These are phyloP conservation scores for Salarias fasciatus DNA, from an alignment of 2,797 vertebrate species.

Conservation along the genomic window DNA sequence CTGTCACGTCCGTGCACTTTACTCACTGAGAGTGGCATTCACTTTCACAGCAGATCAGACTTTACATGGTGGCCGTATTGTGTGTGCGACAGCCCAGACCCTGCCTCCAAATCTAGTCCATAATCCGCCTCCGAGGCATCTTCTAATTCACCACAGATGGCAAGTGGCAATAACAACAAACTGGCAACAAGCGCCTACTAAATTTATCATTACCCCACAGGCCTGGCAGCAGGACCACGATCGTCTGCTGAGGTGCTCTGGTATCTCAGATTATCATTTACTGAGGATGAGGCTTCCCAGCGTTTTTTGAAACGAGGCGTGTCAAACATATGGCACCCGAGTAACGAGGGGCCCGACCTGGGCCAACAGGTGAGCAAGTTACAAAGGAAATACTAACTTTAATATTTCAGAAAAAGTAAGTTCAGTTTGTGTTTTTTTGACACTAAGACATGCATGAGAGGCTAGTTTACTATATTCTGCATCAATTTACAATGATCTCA, in stretches of 20 bases:
- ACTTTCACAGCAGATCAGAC: conserved; percentile 2
- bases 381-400: too few species aligned
- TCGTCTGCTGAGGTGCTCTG: conserved; percentile 53
- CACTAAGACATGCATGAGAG: too few species aligned
- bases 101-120: conserved; percentile 62
- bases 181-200: conserved; percentile 68
- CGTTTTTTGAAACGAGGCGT: too few species aligned
- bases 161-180: conserved; percentile 69
- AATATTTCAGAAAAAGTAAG: too few species aligned
- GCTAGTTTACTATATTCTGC: too few species aligned
- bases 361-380: too few species aligned
- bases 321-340: conserved; percentile 5
- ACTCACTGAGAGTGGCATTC: conserved; percentile 4
- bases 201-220: conserved; percentile 76
- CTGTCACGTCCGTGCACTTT: conserved; percentile 30
- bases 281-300: conserved; percentile 47
- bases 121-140: conserved; percentile 60
- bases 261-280: conserved; percentile 37
- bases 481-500: too few species aligned
- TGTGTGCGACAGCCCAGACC: conserved; percentile 28
- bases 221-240: conserved; percentile 57
- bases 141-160: conserved; percentile 73
- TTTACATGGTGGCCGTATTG: conserved; percentile 7
- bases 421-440: too few species aligned
- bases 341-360: conserved; percentile 11